Evolutionary conservation across 2,888 invertebrate genomes (phyloP), one percentile per base, ranked within the genome.

Genomic region (Scrobipalpa costella): DNA sequence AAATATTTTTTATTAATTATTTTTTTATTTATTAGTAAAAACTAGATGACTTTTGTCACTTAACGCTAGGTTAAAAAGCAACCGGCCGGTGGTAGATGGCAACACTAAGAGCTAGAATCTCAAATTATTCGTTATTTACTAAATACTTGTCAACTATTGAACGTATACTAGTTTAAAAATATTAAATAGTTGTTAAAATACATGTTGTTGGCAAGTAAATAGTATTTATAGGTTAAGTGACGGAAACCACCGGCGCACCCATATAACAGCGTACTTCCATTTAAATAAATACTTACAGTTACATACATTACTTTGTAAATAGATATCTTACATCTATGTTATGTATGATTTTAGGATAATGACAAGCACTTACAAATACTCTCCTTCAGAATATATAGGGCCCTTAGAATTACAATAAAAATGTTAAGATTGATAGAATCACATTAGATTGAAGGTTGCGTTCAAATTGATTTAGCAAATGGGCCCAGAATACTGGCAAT

Each of bases 201-300:
- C 33, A 15, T 2, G 17, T 38, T 38, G 5, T n/a, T 49, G 60
- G 49, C 49, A 49, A 49, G 60, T 60, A 34, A n/a, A 13, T 60
- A 38, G 60, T 62, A 68, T 63, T 61, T n/a, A n/a, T n/a, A 63
- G 47, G 60, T 50, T 52, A 17, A 52, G 76, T 76, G 76, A 78
- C 77, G 78, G 72, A 74, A 73, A 74, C 76, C 76, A 75, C 78
- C 79, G 76, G 68, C 80, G 76, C 69, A 74, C 69, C 77, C 71
- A 70, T 67, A 74, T 78, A 80, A 84, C 81, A 82, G 81, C 83
- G 76, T 80, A 76, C 80, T 81, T 75, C 77, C 82, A 75, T 86
- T 34, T 77, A 80, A 27, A 90, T 90, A 90, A 89, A 89, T 90
- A 90, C 88, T 88, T 90, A 89, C 76, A 81, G 79, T 84, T 38